Evolutionary conservation across 2,888 invertebrate species (phyloP).

Genomic region (Stenichneumon culpator): DNA sequence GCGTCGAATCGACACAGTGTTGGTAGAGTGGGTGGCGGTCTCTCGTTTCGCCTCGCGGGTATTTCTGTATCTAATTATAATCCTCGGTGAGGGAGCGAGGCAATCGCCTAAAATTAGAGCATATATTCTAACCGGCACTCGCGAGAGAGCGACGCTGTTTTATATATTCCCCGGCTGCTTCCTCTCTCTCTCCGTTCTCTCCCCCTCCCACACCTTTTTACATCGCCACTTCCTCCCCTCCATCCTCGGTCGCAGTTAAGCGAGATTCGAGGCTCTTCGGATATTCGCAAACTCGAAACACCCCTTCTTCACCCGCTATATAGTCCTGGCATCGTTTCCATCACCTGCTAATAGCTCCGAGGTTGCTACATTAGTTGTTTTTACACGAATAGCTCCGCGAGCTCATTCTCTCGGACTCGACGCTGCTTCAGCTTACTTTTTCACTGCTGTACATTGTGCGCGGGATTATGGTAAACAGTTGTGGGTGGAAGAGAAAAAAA

Average conservation of each 20-base stretch:
- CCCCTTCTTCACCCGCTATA: neutral
- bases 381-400: neutral
- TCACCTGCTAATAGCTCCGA: conserved; percentile 20
- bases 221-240: conserved; percentile 38
- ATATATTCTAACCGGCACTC: conserved; percentile 82
- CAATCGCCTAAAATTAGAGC: conserved; percentile 85
- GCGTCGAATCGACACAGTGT: conserved; percentile 65
- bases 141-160: conserved; percentile 51
- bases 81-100: conserved; percentile 84
- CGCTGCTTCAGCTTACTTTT: neutral
- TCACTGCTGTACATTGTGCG: neutral
- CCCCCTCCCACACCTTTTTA: conserved; percentile 36
- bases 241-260: conserved; percentile 33
- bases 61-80: conserved; percentile 85
- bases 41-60: conserved; percentile 73
- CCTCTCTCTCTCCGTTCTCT: conserved; percentile 49
- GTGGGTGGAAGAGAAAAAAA: neutral
- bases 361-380: neutral
- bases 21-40: conserved; percentile 80
- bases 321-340: neutral
- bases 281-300: conserved; percentile 22
- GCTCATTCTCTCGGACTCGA: neutral
- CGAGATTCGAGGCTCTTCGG: conserved; percentile 18
- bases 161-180: conserved; percentile 47
- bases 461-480: neutral